Percentiles rank a stretch among this genome's conserved stretches.
phyloP scores from a whole-genome alignment of 2,888 invertebrate species.

The Cataglyphis rosenhaueri region DNA sequence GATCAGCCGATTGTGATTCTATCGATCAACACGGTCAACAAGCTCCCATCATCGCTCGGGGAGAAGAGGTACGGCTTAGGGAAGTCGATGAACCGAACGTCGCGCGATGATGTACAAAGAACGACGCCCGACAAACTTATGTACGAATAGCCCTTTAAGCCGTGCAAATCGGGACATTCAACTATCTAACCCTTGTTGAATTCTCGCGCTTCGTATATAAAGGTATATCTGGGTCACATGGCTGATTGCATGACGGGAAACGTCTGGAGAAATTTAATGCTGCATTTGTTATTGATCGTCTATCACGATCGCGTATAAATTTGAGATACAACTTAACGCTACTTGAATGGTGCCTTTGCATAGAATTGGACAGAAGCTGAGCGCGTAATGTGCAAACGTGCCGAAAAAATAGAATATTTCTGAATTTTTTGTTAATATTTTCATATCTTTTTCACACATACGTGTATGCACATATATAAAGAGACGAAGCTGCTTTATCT shows the following conservation, averaged over 20 bases:
- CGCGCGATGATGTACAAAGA: slow-evolving; percentile 54
- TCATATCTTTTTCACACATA: background rate
- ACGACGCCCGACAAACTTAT: slow-evolving; percentile 53
- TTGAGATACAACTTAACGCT: background rate
- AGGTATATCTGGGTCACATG: background rate
- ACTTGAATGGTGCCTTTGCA: background rate
- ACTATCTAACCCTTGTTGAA: background rate
- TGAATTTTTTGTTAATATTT: background rate
- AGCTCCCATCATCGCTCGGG: slow-evolving; percentile 58
- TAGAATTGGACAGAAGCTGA: background rate
- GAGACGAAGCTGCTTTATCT: background rate
- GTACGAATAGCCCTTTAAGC: slow-evolving; percentile 36
- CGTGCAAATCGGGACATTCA: slow-evolving; percentile 17
- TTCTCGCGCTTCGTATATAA: slow-evolving; percentile 1
- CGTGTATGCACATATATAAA: background rate
- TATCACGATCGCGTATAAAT: background rate
- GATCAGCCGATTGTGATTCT: slow-evolving; percentile 72
- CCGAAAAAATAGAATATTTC: background rate
- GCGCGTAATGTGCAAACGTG: background rate
- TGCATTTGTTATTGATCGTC: background rate
- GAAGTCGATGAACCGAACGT: slow-evolving; percentile 54
- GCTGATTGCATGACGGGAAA: background rate
- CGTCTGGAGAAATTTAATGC: slow-evolving; percentile 2
- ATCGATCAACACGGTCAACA: slow-evolving; percentile 72
- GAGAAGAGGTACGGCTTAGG: slow-evolving; percentile 50